Evolutionary conservation across 2,888 invertebrate species (phyloP), one percentile per base, ranked within the genome.

Genomic region (Trichogramma evanescens): DNA sequence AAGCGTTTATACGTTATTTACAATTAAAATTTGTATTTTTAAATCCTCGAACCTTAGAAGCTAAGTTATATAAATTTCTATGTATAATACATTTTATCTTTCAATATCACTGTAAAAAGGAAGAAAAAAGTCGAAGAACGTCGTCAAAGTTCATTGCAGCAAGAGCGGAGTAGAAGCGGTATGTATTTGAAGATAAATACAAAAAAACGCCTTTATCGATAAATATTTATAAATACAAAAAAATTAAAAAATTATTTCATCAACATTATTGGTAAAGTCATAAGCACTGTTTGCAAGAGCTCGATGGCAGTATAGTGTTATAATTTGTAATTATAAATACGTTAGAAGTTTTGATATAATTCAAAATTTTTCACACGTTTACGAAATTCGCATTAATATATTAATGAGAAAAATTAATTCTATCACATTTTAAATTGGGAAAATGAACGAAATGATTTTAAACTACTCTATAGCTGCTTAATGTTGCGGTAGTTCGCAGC

Each of bases 1-100:
- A 66, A 66, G 65, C 65, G 52, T 62, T 54, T 65, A 63, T 60
- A 39, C 26, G 26, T 26, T 66, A 66, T 63, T 54, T 65, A 66
- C 63, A 65, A 52, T 61, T 65, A 66, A 62, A 65, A 52, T 61
- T 58, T 59, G 58, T 63, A 56, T 40, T 50, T 52, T 45, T 45
- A 53, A 49, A 50, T 62, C 51, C 63, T 59, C 59, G 61, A 56
- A 61, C 55, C 61, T 62, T 59, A 60, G 26, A 49, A 4, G 26
- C 26, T 58, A 58, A 13, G 8, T 48, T 52, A 48, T 59, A 38
- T 50, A 26, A 26, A 46, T 39, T n/a, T 59, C 54, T 59, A 57
- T 50, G 50, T 46, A 63, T 50, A 53, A 52, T 45, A 55, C 41
- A 52, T 42, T 49, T 53, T 49, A 9, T 51, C 40, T 57, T 39